phyloP scores from a whole-genome alignment of 2,113 vertebrate species.

The Melanocharis versteri region DNA sequence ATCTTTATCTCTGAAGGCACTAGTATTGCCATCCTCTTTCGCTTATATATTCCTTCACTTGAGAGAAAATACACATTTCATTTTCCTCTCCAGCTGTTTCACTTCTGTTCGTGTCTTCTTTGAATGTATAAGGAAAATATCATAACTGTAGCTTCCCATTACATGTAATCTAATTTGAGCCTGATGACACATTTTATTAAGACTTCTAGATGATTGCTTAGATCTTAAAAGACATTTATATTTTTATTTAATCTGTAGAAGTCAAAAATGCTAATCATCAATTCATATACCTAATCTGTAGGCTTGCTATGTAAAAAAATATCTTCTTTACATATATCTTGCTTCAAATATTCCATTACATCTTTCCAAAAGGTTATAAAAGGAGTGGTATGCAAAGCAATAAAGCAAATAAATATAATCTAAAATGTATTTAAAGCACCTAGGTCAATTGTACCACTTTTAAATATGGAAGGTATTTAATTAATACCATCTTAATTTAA shows the following conservation, averaged over 20 bases:
- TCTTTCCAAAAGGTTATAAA: background rate
- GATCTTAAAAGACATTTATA: constrained; percentile 46
- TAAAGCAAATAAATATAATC: background rate
- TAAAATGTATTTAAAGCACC: background rate
- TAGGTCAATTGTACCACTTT: background rate
- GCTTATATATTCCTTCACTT: background rate
- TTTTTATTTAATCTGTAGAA: constrained; percentile 52
- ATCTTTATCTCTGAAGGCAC: background rate
- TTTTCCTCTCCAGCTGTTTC: constrained; percentile 54
- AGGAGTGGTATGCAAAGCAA: background rate
- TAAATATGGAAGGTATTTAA: background rate
- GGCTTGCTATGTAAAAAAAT: background rate
- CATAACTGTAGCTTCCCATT: constrained; percentile 5
- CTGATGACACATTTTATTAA: constrained; percentile 52
- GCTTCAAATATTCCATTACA: background rate
- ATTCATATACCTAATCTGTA: background rate
- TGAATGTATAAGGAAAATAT: background rate
- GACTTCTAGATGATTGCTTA: constrained; percentile 30
- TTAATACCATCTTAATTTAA: too few species aligned
- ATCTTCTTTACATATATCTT: background rate
- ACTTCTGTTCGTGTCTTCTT: constrained; percentile 16
- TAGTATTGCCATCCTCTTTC: background rate
- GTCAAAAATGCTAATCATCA: constrained; percentile 43
- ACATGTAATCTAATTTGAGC: constrained; percentile 31
- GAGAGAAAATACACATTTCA: constrained; percentile 46